phyloP scores from a whole-genome alignment of 2,888 invertebrate species.

The Acanthococcus lagerstroemiae region DNA sequence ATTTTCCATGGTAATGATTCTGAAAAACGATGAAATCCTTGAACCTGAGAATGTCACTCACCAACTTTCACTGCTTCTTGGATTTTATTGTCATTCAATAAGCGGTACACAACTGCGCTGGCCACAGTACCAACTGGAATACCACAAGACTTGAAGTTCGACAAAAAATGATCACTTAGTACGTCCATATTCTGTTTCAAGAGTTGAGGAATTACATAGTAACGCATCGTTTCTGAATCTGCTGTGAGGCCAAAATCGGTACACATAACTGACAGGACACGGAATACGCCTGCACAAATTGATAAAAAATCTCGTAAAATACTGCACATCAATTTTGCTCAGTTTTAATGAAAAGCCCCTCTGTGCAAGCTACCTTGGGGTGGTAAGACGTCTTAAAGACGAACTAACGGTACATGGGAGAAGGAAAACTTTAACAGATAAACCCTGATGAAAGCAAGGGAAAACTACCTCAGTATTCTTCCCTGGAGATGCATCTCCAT shows the following conservation, averaged over 20 bases:
- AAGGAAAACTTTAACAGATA: no score
- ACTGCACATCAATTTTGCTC: no score
- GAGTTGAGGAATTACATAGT: constrained; percentile 64
- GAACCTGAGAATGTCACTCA: no score
- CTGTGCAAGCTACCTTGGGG: no score
- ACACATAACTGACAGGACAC: constrained; percentile 38
- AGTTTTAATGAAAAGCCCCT: no score
- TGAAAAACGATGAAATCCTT: not conserved
- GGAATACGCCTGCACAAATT: constrained; percentile 50
- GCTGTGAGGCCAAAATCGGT: constrained; percentile 40
- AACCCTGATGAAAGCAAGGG: no score
- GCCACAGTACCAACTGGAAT: constrained; percentile 49
- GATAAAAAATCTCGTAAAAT: no score
- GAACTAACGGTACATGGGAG: no score
- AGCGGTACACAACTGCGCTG: constrained; percentile 51
- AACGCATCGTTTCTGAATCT: constrained; percentile 57
- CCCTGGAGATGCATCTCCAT: no score
- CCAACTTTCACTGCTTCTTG: constrained; percentile 48
- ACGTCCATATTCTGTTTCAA: constrained; percentile 34
- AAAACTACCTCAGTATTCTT: no score
- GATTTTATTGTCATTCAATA: constrained; percentile 51
- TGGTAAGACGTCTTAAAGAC: no score
- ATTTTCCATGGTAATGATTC: no score
- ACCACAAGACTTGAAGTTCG: constrained; percentile 51
- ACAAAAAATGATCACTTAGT: constrained; percentile 49